Evolutionary conservation across 2,888 invertebrate species (phyloP).

Genomic region (Poecilobothrus nobilitatus): DNA sequence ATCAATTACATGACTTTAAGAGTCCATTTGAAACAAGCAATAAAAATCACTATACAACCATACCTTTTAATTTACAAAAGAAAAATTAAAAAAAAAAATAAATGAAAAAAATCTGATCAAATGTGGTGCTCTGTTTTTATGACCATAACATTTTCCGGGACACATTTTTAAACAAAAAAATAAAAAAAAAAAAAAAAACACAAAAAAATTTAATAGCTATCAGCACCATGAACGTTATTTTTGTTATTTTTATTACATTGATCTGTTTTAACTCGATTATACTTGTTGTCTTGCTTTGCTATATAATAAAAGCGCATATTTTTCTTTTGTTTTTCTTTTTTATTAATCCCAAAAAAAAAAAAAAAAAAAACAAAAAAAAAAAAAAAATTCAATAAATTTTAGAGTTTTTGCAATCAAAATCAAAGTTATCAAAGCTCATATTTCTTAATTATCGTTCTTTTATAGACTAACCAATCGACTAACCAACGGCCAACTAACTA

Average conservation of each 20-base stretch:
- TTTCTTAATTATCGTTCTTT: constrained; percentile 3
- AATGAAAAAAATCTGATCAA: background rate
- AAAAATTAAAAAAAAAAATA: too few relatives aligned
- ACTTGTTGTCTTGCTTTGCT: too few relatives aligned
- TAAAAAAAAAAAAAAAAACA: background rate
- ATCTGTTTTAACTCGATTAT: too few relatives aligned
- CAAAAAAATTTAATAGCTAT: background rate
- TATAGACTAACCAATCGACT: background rate
- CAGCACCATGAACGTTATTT: background rate
- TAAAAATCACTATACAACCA: background rate
- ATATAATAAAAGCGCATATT: too few relatives aligned
- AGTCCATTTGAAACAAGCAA: background rate
- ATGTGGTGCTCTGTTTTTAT: too few relatives aligned
- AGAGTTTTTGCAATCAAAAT: background rate
- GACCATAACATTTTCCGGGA: too few relatives aligned
- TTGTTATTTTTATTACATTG: too few relatives aligned
- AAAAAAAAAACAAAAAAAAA: background rate
- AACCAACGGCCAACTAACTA: too few relatives aligned
- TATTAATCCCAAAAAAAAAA: too few relatives aligned
- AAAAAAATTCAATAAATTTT: background rate
- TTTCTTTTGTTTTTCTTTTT: too few relatives aligned
- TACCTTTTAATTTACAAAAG: too few relatives aligned
- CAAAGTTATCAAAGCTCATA: background rate
- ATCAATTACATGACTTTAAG: constrained; percentile 6
- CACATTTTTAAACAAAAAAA: background rate